phyloP scores from a whole-genome alignment of 2,888 invertebrate genomes.

The Isotomurus palustris region DNA sequence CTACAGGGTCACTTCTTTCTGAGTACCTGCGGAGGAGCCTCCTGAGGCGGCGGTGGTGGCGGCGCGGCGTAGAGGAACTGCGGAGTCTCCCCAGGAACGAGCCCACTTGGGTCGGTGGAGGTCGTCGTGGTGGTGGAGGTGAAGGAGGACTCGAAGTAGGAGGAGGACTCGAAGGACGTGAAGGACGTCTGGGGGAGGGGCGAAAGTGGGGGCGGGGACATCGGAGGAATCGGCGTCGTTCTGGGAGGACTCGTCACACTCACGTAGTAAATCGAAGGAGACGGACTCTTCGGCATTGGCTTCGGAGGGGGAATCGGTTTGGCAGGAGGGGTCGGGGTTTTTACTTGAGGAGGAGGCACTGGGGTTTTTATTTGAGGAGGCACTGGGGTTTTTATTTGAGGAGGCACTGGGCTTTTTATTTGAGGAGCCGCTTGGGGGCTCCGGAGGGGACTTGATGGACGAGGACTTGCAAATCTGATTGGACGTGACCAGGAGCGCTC shows the following conservation, averaged over 20 bases:
- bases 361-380: neutral
- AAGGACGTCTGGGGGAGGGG: neutral
- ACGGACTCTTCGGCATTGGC: constrained; percentile 13
- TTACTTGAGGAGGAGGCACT: constrained; percentile 2
- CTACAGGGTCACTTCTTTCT: neutral
- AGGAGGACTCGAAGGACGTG: neutral
- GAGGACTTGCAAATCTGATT: constrained; percentile 30
- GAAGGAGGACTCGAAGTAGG: constrained; percentile 17
- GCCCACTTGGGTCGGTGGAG: constrained; percentile 10
- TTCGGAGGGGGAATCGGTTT: constrained; percentile 27
- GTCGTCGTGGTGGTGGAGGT: constrained; percentile 1
- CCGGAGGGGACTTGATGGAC: constrained; percentile 9
- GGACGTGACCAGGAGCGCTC: constrained; percentile 62
- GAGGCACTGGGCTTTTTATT: neutral
- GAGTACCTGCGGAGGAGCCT: neutral
- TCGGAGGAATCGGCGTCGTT: constrained; percentile 34
- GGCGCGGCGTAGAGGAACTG: constrained; percentile 58
- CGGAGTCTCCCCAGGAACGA: constrained; percentile 59
- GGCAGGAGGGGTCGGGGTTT: constrained; percentile 1
- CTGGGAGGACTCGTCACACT: constrained; percentile 37
- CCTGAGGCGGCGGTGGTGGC: constrained; percentile 46
- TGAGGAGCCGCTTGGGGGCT: constrained; percentile 52
- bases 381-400: neutral
- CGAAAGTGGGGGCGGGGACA: constrained; percentile 18
- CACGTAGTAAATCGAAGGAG: constrained; percentile 29